Evolutionary conservation across 1,140 invertebrate genomes (phyloP).

Genomic region (Colletes latitarsis): DNA sequence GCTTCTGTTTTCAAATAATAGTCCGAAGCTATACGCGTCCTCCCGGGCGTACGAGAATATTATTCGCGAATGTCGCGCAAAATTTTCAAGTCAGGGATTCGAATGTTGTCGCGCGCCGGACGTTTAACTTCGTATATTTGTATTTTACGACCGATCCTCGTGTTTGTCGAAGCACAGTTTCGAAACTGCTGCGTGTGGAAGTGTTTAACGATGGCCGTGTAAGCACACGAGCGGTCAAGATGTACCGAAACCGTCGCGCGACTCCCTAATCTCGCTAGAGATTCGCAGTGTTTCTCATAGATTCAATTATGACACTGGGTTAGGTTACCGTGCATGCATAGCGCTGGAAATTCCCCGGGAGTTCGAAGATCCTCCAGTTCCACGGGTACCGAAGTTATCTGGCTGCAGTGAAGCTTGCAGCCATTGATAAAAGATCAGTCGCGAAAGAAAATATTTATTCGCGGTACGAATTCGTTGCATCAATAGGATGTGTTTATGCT

Average conservation of each 20-base stretch:
- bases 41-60: too few relatives aligned
- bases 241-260: slow-evolving; percentile 21
- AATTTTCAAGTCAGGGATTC: not conserved
- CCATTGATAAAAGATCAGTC: slow-evolving; percentile 8
- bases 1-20: too few relatives aligned
- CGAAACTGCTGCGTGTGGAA: not conserved
- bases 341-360: slow-evolving; percentile 37
- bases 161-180: slow-evolving; percentile 33
- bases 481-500: not conserved
- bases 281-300: slow-evolving; percentile 38
- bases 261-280: slow-evolving; percentile 32
- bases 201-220: slow-evolving; percentile 8
- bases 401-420: slow-evolving; percentile 13
- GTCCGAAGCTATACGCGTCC: too few relatives aligned
- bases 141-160: not conserved
- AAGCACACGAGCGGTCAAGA: slow-evolving; percentile 32
- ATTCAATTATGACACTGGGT: slow-evolving; percentile 51
- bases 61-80: too few relatives aligned
- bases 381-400: slow-evolving; percentile 31
- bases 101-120: too few relatives aligned
- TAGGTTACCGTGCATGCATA: slow-evolving; percentile 28
- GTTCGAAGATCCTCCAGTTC: slow-evolving; percentile 37
- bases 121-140: not conserved
- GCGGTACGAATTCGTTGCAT: not conserved
- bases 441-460: slow-evolving; percentile 30